Conservation (phyloP, 2,113 vertebrate genomes). For the Scophthalmus maximus region DNA sequence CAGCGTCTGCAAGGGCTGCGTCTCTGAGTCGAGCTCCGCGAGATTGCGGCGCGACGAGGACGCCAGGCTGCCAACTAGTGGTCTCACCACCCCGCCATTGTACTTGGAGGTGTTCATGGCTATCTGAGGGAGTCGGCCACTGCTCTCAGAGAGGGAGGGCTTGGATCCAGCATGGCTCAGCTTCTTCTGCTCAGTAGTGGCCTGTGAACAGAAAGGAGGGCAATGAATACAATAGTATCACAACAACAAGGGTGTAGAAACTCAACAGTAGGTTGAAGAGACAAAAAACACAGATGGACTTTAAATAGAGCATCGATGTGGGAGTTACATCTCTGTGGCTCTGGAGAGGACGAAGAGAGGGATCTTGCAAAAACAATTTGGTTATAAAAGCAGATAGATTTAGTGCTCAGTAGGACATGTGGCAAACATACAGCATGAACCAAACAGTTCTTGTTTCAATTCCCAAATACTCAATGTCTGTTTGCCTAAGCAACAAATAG, state of each 20-base stretch:
- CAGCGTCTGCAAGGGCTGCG: slow-evolving; percentile 83
- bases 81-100: slow-evolving; percentile 90
- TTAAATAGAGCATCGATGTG: slow-evolving; percentile 61
- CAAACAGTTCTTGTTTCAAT: slow-evolving; percentile 27
- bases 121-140: slow-evolving; percentile 85
- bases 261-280: slow-evolving; percentile 34
- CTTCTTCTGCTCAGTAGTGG: slow-evolving; percentile 78
- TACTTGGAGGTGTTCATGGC: slow-evolving; percentile 94
- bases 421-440: slow-evolving; percentile 29
- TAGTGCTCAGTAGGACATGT: slow-evolving; percentile 55
- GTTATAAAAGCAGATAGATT: slow-evolving; percentile 63
- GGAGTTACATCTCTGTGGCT: slow-evolving; percentile 52
- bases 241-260: slow-evolving; percentile 38
- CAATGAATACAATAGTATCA: slow-evolving; percentile 37
- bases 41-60: slow-evolving; percentile 83
- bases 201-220: slow-evolving; percentile 70
- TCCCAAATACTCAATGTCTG: slow-evolving; percentile 5
- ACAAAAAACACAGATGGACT: slow-evolving; percentile 30
- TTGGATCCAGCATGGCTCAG: slow-evolving; percentile 90
- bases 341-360: slow-evolving; percentile 46
- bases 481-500: background rate
- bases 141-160: slow-evolving; percentile 82
- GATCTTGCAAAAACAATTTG: slow-evolving; percentile 60
- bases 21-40: slow-evolving; percentile 86
- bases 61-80: slow-evolving; percentile 84